Evolutionary conservation across 2,797 vertebrate species (phyloP).

Genomic region (Cossypha dichroa): DNA sequence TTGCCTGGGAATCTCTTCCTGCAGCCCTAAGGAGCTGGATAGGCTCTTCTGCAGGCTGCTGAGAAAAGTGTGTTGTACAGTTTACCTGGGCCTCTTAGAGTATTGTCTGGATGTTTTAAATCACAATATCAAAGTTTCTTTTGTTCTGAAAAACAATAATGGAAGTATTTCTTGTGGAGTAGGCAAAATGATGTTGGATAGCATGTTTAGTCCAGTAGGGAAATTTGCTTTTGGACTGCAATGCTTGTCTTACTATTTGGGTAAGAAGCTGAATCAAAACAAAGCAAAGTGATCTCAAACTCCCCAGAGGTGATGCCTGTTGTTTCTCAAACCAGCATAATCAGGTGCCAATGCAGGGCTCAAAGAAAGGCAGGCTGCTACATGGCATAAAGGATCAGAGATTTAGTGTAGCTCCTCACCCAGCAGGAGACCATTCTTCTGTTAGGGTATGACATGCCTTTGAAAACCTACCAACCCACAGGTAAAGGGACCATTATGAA

Average conservation of each 20-base stretch:
- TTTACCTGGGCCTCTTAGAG: neutral
- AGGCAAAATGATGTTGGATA: neutral
- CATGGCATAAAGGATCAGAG: neutral
- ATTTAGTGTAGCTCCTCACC: neutral
- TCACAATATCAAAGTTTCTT: neutral
- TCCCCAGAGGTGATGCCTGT: neutral
- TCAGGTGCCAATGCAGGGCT: neutral
- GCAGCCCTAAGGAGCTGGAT: neutral
- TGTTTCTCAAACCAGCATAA: neutral
- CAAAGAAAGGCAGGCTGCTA: neutral
- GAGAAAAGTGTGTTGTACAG: neutral
- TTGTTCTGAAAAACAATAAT: neutral
- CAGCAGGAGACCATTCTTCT: neutral
- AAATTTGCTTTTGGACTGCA: neutral
- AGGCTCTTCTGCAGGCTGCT: neutral
- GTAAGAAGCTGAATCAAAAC: neutral
- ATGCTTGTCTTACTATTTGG: neutral
- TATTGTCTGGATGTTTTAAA: neutral
- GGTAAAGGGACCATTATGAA: neutral
- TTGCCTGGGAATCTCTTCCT: neutral
- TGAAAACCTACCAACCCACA: neutral
- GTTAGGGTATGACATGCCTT: accelerated
- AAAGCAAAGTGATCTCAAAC: neutral
- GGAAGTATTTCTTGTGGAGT: neutral
- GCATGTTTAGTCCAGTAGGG: neutral